Base-by-base conservation (phyloP, 2,797 vertebrate species). In the Sphenodon punctatus region DNA sequence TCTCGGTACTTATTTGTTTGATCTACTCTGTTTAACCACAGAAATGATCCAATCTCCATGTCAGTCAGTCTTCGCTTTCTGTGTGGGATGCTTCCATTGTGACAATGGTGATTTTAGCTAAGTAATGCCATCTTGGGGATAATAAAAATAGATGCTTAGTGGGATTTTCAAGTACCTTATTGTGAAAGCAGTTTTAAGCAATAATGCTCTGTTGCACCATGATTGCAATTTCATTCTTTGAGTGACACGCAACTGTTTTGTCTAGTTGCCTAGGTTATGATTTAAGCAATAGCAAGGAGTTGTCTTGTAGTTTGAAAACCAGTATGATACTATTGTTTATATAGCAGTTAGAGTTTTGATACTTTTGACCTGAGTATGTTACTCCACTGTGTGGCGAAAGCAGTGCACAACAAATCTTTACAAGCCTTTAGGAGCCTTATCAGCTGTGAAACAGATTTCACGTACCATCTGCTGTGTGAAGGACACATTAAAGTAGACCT, bases 401-500 rank as follows among this genome's bases (percentile, higher is more conserved):
- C 38, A 81, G 34, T 41, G 59, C 67, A 84, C 73, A 86, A 55
- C 74, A 89, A 87, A 90, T 91, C 73, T 88, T 86, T 64, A 32
- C 78, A 71, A 91, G 88, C 19, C 64, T 89, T 89, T 82, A 25
- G 60, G 61, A 43, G 64, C 32, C 68, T 91, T 73, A 75, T 90
- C 74, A 72, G 15, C 46, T 80, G 80, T 80, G 83, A 91, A 91
- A 36, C 65, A 89, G 78, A 93, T 93, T 93, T 94, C 89, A 92
- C 53, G 59, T 94, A 42, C 83, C 90, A 92, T 94, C 79, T 93
- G 91, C 90, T 85, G 83, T 85, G 85, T 90, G 91, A 95, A 92
- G 92, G 86, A 84, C 85, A 91, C 60, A 3, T 63, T 41, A 65
- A 71, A 77, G 87, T 80, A 87, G 84, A 49, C 61, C 27, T 70